phyloP scores from a whole-genome alignment of 2,113 vertebrate species.

The Lophochroa leadbeateri region DNA sequence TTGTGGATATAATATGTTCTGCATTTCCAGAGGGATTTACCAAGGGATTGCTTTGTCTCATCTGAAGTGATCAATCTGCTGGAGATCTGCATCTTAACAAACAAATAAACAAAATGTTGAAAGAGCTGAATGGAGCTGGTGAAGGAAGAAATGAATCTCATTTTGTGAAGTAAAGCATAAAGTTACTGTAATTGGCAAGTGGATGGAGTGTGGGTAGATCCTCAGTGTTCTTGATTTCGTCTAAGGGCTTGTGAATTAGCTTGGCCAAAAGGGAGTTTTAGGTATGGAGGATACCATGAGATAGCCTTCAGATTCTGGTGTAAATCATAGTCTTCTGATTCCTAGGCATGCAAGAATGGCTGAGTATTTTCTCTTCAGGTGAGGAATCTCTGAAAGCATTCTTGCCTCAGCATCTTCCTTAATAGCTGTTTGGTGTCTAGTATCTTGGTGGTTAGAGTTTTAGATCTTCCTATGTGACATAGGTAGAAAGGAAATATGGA shows the following conservation, averaged over 20 bases:
- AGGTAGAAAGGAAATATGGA: background rate
- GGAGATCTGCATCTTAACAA: slow-evolving; percentile 50
- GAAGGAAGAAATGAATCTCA: slow-evolving; percentile 16
- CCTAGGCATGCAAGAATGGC: background rate
- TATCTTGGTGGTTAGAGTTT: background rate
- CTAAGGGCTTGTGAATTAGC: background rate
- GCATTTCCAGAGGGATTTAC: slow-evolving; percentile 57
- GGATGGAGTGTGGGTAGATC: background rate
- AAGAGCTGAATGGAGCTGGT: slow-evolving; percentile 23
- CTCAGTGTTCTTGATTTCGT: background rate
- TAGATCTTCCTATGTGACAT: background rate
- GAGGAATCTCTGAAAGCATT: background rate
- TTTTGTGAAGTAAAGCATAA: slow-evolving; percentile 26
- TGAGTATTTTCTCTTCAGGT: background rate
- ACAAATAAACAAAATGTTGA: slow-evolving; percentile 15
- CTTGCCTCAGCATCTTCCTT: background rate
- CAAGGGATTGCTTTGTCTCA: slow-evolving; percentile 50
- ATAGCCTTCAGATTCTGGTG: background rate
- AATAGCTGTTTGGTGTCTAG: background rate
- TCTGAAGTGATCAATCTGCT: slow-evolving; percentile 54
- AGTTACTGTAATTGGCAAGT: slow-evolving; percentile 45
- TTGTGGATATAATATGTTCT: slow-evolving; percentile 36
- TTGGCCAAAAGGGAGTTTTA: background rate
- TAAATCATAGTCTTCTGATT: background rate
- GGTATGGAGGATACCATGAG: background rate